Percentiles rank a stretch among this genome's conserved stretches.
Evolutionary conservation across 2,888 invertebrate species (phyloP).

Genomic region (Oxyteleia sp.): DNA sequence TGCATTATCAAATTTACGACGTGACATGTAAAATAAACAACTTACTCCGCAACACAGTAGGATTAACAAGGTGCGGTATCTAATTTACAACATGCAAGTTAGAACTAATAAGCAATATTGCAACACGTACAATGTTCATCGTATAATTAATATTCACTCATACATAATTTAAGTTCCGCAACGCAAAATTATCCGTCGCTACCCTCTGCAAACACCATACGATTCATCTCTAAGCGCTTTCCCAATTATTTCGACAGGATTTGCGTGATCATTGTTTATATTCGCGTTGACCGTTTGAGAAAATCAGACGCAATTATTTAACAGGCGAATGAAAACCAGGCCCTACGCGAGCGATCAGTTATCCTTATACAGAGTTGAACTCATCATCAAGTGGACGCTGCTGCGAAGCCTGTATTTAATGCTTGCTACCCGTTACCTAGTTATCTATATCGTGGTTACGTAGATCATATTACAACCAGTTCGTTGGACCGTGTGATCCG

Average conservation of each 20-base stretch:
- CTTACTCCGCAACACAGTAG: not conserved
- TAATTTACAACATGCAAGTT: not conserved
- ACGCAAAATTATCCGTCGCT: no score
- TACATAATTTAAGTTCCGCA: no score
- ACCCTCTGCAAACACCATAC: no score
- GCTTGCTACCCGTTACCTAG: constrained; percentile 84
- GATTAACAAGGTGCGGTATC: not conserved
- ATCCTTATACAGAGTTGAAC: constrained; percentile 64
- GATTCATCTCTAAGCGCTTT: no score
- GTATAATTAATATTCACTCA: no score
- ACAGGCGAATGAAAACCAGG: constrained; percentile 48
- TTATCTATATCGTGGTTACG: constrained; percentile 83
- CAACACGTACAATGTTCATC: no score
- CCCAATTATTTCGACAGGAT: no score
- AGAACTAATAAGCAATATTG: not conserved
- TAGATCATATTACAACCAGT: constrained; percentile 82
- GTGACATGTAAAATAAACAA: not conserved
- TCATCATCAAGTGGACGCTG: constrained; percentile 70
- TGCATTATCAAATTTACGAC: not conserved
- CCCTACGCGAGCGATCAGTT: constrained; percentile 60
- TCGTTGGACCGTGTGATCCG: constrained; percentile 73
- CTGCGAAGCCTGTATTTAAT: constrained; percentile 71
- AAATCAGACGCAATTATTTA: constrained; percentile 50
- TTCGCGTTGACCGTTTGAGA: constrained; percentile 14
- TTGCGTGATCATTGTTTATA: constrained; percentile 14